Evolutionary conservation across 2,113 vertebrate species (phyloP).

Genomic region (Chinchilla lanigera): DNA sequence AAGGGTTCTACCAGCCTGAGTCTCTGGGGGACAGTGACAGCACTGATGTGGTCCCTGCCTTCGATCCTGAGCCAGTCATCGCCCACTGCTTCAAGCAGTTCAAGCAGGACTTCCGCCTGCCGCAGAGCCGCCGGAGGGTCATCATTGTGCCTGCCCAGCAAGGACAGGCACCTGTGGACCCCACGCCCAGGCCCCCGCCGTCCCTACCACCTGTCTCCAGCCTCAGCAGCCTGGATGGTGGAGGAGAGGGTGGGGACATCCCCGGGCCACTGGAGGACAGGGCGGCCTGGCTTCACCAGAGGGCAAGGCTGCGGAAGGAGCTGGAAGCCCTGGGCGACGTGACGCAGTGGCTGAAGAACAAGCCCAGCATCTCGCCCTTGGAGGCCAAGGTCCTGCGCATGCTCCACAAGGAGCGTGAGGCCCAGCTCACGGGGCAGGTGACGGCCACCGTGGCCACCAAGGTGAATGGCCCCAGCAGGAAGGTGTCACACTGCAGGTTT

Average conservation of each 20-base stretch:
- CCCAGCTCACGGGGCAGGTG: accelerated
- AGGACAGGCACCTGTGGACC: accelerated
- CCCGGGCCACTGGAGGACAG: not conserved
- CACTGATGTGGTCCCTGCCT: accelerated
- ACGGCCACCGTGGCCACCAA: too few species aligned
- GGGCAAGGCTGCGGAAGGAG: conserved; percentile 28
- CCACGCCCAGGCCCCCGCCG: not conserved
- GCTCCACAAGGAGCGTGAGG: not conserved
- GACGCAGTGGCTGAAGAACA: conserved; percentile 70
- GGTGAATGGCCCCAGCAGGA: conserved; percentile 4
- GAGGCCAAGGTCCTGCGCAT: conserved; percentile 18
- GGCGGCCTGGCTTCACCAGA: conserved; percentile 46
- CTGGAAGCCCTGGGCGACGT: conserved; percentile 30
- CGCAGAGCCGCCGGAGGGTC: conserved; percentile 48
- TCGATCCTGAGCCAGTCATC: not conserved
- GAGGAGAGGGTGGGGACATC: not conserved
- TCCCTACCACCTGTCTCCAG: not conserved
- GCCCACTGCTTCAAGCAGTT: conserved; percentile 72
- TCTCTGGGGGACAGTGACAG: not conserved
- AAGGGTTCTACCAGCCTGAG: conserved; percentile 9
- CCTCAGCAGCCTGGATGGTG: not conserved
- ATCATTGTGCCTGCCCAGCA: conserved; percentile 46
- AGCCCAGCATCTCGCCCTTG: not conserved
- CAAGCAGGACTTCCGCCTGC: conserved; percentile 60
- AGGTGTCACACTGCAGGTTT: not conserved